Percentiles rank a stretch among this genome's conserved stretches.
These are phyloP conservation scores for Semaprochilodus insignis DNA, from an alignment of 2,797 vertebrate species.

Conservation along the genomic window DNA sequence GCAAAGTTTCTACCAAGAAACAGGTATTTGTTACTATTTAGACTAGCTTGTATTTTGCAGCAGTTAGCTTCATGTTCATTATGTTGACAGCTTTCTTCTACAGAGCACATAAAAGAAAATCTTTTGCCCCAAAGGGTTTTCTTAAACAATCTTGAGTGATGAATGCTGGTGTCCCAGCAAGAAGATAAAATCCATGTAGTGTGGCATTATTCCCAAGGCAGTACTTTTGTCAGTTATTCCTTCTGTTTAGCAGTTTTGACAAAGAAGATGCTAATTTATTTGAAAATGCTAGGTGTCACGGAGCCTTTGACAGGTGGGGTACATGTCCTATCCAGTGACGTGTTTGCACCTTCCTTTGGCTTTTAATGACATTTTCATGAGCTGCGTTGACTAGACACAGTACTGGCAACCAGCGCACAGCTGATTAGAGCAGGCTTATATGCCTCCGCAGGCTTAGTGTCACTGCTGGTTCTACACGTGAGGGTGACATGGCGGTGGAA, in stretches of 20 bases:
- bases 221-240: background rate
- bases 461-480: constrained; percentile 15
- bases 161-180: background rate
- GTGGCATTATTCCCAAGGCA: background rate
- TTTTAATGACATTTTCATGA: constrained; percentile 34
- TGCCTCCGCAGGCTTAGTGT: constrained; percentile 32
- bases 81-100: too few species aligned
- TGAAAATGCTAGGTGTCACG: background rate
- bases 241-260: background rate
- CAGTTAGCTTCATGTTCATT: background rate
- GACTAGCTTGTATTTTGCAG: background rate
- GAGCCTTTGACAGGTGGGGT: background rate
- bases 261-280: background rate
- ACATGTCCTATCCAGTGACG: background rate
- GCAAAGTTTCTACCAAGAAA: too few species aligned
- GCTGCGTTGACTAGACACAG: constrained; percentile 2
- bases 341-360: constrained; percentile 13
- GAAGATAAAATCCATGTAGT: background rate
- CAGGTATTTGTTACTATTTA: background rate
- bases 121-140: too few species aligned
- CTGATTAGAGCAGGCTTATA: constrained; percentile 33
- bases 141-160: background rate
- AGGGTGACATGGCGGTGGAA: background rate
- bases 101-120: too few species aligned
- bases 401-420: constrained; percentile 21